phyloP scores from a whole-genome alignment of 2,113 vertebrate species.

The Danio rerio region GRCz12tu NC_133184.1:34647501-34648000 shows the following conservation, averaged over 20 bases:
- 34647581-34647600: background rate
- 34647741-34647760: slow-evolving; percentile 58
- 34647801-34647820: background rate
- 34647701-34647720: background rate
- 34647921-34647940: too few species aligned
- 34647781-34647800: slow-evolving; percentile 42
- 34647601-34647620: background rate
- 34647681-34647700: background rate
- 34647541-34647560: background rate
- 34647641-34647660: slow-evolving; percentile 59
- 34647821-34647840: background rate
- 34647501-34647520: background rate
- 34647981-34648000: too few species aligned
- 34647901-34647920: background rate
- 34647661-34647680: background rate
- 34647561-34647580: slow-evolving; percentile 12
- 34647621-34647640: slow-evolving; percentile 67
- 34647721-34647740: slow-evolving; percentile 14
- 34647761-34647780: slow-evolving; percentile 64
- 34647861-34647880: background rate
- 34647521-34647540: background rate
- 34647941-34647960: too few species aligned
- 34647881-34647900: background rate
- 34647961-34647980: too few species aligned
- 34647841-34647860: background rate